A percentile compares a stretch with the other conserved stretches of the same genome.
Conservation (phyloP, 1,140 invertebrate species). For the Stenopsyche tienmushanensis region DNA sequence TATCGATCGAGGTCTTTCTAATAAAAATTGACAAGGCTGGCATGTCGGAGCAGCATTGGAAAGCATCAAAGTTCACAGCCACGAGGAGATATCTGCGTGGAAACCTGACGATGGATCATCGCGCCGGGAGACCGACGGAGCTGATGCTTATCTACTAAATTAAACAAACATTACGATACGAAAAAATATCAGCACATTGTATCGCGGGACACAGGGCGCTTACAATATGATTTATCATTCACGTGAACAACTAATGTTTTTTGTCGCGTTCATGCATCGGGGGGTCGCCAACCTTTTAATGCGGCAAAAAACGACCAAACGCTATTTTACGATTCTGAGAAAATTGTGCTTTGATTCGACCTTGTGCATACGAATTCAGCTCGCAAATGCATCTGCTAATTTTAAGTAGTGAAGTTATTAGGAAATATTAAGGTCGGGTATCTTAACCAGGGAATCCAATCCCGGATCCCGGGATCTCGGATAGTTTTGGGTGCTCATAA, state of each 20-base stretch:
- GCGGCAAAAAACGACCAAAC: too few species aligned
- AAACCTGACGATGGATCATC: constrained; percentile 5
- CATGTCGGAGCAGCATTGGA: not conserved
- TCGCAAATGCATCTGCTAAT: too few species aligned
- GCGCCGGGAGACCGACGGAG: constrained; percentile 20
- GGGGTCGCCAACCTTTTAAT: constrained; percentile 22
- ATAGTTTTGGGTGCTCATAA: too few species aligned
- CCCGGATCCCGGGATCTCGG: too few species aligned
- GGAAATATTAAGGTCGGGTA: too few species aligned
- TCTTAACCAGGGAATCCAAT: too few species aligned
- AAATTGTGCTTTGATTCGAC: too few species aligned
- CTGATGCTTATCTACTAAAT: constrained; percentile 28
- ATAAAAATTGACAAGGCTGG: too few species aligned
- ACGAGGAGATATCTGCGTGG: not conserved
- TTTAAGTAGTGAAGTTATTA: too few species aligned
- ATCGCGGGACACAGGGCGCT: constrained; percentile 24
- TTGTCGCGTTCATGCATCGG: constrained; percentile 14
- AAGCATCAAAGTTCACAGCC: constrained; percentile 4
- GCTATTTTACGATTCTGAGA: too few species aligned
- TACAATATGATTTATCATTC: constrained; percentile 28
- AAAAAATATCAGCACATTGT: constrained; percentile 21
- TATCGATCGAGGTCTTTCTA: too few species aligned
- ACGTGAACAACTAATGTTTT: constrained; percentile 18
- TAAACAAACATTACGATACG: constrained; percentile 33
- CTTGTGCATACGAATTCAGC: too few species aligned